Evolutionary conservation across 2,113 vertebrate species (phyloP).

Genomic region (Bos indicus): DNA sequence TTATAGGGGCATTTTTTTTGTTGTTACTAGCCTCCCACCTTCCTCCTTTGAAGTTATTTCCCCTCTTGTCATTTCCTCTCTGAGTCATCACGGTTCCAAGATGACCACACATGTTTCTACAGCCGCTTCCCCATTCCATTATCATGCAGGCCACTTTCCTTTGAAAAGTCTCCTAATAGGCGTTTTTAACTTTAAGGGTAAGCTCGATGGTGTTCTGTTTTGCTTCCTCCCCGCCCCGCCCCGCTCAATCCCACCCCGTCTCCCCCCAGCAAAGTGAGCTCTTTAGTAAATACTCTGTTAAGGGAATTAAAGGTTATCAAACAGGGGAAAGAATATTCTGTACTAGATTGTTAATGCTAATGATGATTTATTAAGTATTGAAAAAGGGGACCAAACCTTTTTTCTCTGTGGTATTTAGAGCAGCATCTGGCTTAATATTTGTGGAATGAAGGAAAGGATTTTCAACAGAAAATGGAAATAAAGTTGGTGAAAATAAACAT

Average conservation of each 20-base stretch:
- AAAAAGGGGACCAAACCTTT: neutral
- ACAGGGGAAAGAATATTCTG: neutral
- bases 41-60: constrained; percentile 45
- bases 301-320: neutral
- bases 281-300: neutral
- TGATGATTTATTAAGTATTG: neutral
- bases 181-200: neutral
- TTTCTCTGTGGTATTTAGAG: neutral
- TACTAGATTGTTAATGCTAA: neutral
- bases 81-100: constrained; percentile 46
- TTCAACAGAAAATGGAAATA: neutral
- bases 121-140: neutral
- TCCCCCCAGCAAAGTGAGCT: neutral
- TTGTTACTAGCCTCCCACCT: neutral
- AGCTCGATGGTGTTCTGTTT: rapidly evolving
- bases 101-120: neutral
- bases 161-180: neutral
- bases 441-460: neutral
- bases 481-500: neutral
- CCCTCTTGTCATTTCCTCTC: constrained; percentile 62
- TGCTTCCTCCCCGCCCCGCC: neutral
- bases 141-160: neutral
- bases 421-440: rapidly evolving
- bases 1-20: rapidly evolving
- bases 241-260: rapidly evolving